Percentiles rank a stretch among this genome's conserved stretches.
Evolutionary conservation across 2,797 vertebrate species (phyloP).

Genomic region (Numenius phaeopus): DNA sequence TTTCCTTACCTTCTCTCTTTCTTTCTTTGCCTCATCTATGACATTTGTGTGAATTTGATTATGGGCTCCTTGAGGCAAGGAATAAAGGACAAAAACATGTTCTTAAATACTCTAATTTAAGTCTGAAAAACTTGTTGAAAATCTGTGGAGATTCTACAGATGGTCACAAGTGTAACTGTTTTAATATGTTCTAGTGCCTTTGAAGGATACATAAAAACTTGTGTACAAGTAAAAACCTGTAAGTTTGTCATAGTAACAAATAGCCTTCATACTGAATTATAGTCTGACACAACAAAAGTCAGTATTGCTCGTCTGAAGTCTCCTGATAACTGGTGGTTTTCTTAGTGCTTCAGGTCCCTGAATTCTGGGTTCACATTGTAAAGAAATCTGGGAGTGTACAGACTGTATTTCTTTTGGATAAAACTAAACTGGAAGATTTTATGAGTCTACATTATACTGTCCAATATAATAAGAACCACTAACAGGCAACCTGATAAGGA

Average conservation of each 20-base stretch:
- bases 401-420: not conserved
- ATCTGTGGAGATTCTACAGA: not conserved
- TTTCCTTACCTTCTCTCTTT: not conserved
- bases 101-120: not conserved
- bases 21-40: not conserved
- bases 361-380: not conserved
- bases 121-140: not conserved
- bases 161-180: not conserved
- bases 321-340: not conserved
- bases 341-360: not conserved
- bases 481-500: not conserved
- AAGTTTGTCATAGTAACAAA: not conserved
- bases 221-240: not conserved
- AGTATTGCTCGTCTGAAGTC: not conserved
- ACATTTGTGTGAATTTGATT: not conserved
- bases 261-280: not conserved
- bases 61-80: not conserved
- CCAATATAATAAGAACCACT: not conserved
- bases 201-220: not conserved
- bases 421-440: not conserved
- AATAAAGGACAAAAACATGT: not conserved
- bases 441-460: not conserved
- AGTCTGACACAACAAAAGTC: not conserved
- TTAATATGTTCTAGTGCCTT: not conserved
- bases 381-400: not conserved